Conservation (phyloP, 2,113 vertebrate genomes). For the Atrichornis clamosus region DNA sequence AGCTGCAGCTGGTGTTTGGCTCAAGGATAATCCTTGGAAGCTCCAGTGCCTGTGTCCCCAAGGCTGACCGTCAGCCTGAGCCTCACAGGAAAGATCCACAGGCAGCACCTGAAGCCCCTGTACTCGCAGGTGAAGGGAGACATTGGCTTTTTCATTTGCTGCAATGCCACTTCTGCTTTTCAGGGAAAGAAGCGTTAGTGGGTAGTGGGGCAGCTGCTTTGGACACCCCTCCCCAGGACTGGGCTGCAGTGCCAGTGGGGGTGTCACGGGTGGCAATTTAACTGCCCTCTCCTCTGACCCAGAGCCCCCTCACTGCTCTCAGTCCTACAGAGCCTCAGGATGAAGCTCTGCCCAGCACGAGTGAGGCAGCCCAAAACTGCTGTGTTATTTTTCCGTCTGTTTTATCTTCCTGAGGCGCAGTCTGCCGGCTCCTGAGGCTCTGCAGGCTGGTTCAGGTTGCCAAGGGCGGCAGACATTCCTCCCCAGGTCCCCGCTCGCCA, state of each 20-base stretch:
- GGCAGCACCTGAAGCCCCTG: background rate
- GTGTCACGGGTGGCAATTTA: background rate
- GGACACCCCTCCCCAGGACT: background rate
- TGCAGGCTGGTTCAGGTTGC: background rate
- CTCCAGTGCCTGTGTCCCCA: background rate
- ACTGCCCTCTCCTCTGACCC: background rate
- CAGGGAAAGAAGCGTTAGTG: background rate
- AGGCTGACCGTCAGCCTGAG: background rate
- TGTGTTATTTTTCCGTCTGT: background rate
- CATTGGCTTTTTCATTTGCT: background rate
- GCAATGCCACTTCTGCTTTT: background rate
- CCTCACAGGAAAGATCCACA: too few relatives aligned
- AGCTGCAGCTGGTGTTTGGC: background rate
- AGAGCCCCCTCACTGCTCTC: background rate
- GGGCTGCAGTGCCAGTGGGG: background rate
- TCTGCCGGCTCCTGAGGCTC: background rate
- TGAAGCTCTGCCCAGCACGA: background rate
- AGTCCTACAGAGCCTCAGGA: too few relatives aligned
- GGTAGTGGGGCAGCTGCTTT: background rate
- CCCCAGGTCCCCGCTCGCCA: background rate
- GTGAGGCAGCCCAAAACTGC: background rate
- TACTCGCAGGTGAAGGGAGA: background rate
- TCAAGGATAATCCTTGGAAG: background rate
- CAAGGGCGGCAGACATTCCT: background rate
- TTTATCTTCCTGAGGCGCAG: background rate